Percentiles rank a stretch among this genome's conserved stretches.
These are phyloP conservation scores for Mola mola DNA, from an alignment of 2,113 vertebrate genomes.

Conservation along the genomic window DNA sequence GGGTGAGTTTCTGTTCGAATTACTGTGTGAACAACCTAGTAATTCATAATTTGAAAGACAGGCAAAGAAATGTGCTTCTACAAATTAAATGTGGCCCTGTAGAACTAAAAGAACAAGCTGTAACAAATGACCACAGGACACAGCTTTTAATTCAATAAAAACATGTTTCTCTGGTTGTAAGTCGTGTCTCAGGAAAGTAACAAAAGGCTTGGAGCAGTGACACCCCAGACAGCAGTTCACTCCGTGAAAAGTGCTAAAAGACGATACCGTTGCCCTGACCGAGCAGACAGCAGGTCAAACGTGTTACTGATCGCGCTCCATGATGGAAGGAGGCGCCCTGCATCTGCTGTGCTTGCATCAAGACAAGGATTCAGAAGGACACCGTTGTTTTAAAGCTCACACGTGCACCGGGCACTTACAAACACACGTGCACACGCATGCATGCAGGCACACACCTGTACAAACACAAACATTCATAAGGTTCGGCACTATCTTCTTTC, in stretches of 20 bases:
- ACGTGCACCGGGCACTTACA: constrained; percentile 4
- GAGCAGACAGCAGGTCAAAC: constrained; percentile 66
- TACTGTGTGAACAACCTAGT: too few species aligned
- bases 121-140: too few species aligned
- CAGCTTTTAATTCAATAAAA: neutral
- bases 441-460: neutral
- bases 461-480: neutral
- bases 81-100: too few species aligned
- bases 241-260: constrained; percentile 53
- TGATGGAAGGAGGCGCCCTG: constrained; percentile 50
- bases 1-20: too few species aligned
- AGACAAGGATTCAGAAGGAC: constrained; percentile 66
- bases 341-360: constrained; percentile 69
- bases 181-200: constrained; percentile 22
- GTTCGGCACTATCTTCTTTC: constrained; percentile 6
- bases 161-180: neutral
- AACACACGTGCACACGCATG: constrained; percentile 7
- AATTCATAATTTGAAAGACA: too few species aligned
- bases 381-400: constrained; percentile 18
- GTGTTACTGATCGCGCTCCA: constrained; percentile 67
- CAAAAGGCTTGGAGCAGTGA: constrained; percentile 34
- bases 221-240: constrained; percentile 19
- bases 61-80: too few species aligned
- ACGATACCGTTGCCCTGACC: constrained; percentile 54
- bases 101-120: too few species aligned